phyloP scores from a whole-genome alignment of 1,140 invertebrate genomes.

The Leptinotarsa lineolata region DNA sequence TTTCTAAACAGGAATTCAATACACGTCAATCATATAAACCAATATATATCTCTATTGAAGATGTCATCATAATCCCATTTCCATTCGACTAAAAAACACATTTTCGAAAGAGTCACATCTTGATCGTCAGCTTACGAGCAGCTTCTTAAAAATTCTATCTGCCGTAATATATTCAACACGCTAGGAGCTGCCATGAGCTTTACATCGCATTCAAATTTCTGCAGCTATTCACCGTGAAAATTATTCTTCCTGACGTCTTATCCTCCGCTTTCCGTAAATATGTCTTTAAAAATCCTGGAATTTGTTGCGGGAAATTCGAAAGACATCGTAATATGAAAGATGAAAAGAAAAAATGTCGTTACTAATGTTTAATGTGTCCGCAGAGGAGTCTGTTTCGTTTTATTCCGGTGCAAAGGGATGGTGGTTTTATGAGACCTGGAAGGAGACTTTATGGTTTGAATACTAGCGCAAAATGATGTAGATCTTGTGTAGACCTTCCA shows the following conservation, averaged over 20 bases:
- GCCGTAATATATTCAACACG: conserved; percentile 15
- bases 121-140: neutral
- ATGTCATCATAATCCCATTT: no score
- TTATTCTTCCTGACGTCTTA: conserved; percentile 23
- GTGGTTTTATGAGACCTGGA: neutral
- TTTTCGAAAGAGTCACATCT: neutral
- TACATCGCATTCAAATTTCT: conserved; percentile 22
- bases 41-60: no score
- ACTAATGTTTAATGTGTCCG: neutral
- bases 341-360: conserved; percentile 11
- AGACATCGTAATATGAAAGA: conserved; percentile 7
- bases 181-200: neutral
- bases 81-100: no score
- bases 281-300: conserved; percentile 15
- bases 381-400: neutral
- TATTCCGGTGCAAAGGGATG: neutral
- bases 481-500: neutral
- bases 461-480: neutral
- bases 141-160: conserved; percentile 9
- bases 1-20: neutral
- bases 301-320: conserved; percentile 11
- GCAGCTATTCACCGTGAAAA: conserved; percentile 23
- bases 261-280: conserved; percentile 22
- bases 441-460: neutral
- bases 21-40: neutral